phyloP scores from a whole-genome alignment of 2,797 vertebrate genomes.

The Astyanax mexicanus region DNA sequence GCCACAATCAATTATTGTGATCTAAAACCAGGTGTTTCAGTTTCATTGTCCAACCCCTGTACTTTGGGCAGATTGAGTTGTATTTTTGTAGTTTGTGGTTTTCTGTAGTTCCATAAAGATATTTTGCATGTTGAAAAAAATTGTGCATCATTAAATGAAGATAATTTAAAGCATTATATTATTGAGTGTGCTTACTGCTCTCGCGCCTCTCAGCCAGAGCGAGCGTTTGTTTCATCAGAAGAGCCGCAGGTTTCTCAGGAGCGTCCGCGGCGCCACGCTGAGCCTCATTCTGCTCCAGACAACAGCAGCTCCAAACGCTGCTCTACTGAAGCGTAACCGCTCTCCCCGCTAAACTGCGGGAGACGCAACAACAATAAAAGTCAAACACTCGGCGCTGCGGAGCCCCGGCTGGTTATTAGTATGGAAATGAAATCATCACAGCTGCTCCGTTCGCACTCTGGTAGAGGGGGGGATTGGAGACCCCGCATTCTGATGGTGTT shows the following conservation, averaged over 20 bases:
- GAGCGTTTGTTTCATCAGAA: constrained; percentile 26
- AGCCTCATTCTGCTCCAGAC: constrained; percentile 28
- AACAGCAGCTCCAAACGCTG: constrained; percentile 83
- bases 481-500: constrained; percentile 58
- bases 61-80: too few species aligned
- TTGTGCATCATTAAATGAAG: too few species aligned
- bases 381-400: constrained; percentile 85
- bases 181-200: not conserved
- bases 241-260: constrained; percentile 48
- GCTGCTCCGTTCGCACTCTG: constrained; percentile 88
- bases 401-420: constrained; percentile 91
- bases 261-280: constrained; percentile 29
- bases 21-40: too few species aligned
- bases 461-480: constrained; percentile 73
- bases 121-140: too few species aligned
- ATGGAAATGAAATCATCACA: constrained; percentile 94
- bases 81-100: too few species aligned
- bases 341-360: constrained; percentile 85
- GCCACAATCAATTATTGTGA: too few species aligned
- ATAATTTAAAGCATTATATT: too few species aligned
- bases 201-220: not conserved
- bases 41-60: too few species aligned
- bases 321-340: constrained; percentile 85
- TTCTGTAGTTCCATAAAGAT: too few species aligned
- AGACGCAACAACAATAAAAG: constrained; percentile 85